Evolutionary conservation across 2,113 vertebrate genomes (phyloP).

Genomic region (Brevimyrus niger): DNA sequence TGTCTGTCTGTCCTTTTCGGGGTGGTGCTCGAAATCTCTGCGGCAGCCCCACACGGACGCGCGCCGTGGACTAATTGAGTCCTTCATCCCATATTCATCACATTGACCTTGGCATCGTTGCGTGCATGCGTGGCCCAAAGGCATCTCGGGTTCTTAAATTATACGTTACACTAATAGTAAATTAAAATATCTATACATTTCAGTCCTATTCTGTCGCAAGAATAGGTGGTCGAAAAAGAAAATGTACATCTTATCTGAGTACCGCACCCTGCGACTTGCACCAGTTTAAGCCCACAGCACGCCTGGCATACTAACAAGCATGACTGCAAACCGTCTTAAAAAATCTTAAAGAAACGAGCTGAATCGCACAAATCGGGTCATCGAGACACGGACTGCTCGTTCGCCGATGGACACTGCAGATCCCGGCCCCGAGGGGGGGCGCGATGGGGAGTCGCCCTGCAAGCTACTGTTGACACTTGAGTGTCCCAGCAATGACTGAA

Average conservation of each 20-base stretch:
- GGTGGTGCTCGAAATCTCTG: not conserved
- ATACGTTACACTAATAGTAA: not conserved
- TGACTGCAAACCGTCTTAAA: not conserved
- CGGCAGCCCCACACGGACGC: not conserved
- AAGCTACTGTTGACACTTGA: slow-evolving; percentile 41
- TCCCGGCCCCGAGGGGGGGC: slow-evolving; percentile 28
- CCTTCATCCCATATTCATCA: not conserved
- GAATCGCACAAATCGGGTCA: not conserved
- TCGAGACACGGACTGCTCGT: not conserved
- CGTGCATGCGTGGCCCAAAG: not conserved
- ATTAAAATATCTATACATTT: not conserved
- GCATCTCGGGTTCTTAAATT: not conserved
- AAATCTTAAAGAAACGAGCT: not conserved
- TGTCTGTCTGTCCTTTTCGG: not conserved
- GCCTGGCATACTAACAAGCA: not conserved
- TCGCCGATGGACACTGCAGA: not conserved
- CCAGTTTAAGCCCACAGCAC: not conserved
- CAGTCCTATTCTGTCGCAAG: not conserved
- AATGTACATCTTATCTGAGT: not conserved
- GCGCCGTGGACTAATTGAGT: not conserved
- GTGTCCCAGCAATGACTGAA: not conserved
- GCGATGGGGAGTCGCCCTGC: slow-evolving; percentile 34
- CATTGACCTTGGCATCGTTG: not conserved
- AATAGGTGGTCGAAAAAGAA: not conserved
- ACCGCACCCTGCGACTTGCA: not conserved